Evolutionary conservation across 2,888 invertebrate species (phyloP), one percentile per base, ranked within the genome.

Genomic region (Conomelus anceps): DNA sequence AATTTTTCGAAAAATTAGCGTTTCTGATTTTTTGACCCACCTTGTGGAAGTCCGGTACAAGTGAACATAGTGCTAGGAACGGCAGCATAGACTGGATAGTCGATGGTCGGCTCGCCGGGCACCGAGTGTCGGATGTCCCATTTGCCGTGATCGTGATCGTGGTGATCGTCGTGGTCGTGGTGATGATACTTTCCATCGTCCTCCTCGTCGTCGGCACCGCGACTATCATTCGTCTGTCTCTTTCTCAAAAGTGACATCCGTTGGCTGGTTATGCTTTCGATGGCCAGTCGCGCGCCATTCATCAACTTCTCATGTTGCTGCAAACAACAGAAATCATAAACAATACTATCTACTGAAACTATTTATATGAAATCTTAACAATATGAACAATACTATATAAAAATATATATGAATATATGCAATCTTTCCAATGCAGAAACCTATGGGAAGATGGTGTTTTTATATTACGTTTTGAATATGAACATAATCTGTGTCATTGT

Each of bases 71-170:
- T 88, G 26, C 20, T 23, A 84, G 88, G 88, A 0, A 88, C 29
- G 22, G 88, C 22, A 26, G 26, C 29, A 22, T 85, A 85, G n/a
- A 85, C 85, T 6, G 88, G 88, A 22, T 88, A 88, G 85, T 88
- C 88, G 9, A 22, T 4, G 17, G 29, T 34, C 20, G 88, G 85
- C 22, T 88, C 85, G 3, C 88, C 88, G 17, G 85, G 85, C 20
- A 85, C 85, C 22, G 85, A 63, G 22, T 84, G 63, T 0, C 88
- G 23, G 24, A 88, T 88, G 24, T 88, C 88, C 88, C 88, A 88
- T 9, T 88, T 63, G 26, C 26, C 23, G 20, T 88, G 63, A 24
- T 84, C 84, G 23, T 88, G 41, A n/a, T 87, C 87, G 22, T 87
- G 29, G 34, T 63, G n/a, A n/a, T 63, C n/a, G 63, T 63, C 63